Conservation (phyloP, 2,888 invertebrate species). For the Plutella xylostella region DNA sequence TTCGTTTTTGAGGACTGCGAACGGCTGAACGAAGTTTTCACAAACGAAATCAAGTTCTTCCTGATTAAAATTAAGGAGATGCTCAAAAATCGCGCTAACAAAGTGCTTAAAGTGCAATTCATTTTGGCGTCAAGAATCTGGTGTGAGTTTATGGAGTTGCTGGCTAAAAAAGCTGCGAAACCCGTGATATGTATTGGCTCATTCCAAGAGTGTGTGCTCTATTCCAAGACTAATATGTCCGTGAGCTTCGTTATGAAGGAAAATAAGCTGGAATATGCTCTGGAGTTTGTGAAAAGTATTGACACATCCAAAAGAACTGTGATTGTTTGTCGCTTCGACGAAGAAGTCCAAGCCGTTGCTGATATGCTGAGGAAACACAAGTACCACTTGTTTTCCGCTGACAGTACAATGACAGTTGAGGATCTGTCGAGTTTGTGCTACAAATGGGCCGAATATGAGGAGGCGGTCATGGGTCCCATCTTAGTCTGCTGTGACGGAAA, state of each 20-base stretch:
- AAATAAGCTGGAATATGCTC: constrained; percentile 48
- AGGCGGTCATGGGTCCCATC: constrained; percentile 54
- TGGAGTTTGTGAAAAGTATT: constrained; percentile 58
- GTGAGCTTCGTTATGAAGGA: constrained; percentile 42
- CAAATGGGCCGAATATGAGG: constrained; percentile 43
- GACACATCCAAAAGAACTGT: constrained; percentile 64
- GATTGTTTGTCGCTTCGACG: constrained; percentile 70
- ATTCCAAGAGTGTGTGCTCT: constrained; percentile 80
- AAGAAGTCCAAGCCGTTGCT: constrained; percentile 61
- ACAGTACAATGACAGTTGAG: constrained; percentile 45
- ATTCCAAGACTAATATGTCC: constrained; percentile 64
- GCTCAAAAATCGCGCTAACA: constrained; percentile 45
- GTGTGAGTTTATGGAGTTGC: constrained; percentile 68
- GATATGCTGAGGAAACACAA: constrained; percentile 28
- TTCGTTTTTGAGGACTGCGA: constrained; percentile 81
- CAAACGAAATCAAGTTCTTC: constrained; percentile 49
- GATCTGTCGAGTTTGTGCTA: constrained; percentile 45
- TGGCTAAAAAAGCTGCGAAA: constrained; percentile 66
- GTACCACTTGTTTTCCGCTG: constrained; percentile 34
- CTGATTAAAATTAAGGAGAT: constrained; percentile 49
- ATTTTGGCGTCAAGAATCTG: constrained; percentile 73
- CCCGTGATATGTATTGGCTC: constrained; percentile 78
- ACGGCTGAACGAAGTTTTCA: constrained; percentile 67
- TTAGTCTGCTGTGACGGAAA: constrained; percentile 78
- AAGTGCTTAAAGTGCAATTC: constrained; percentile 65